Evolutionary conservation across 1,140 invertebrate species (phyloP), one percentile per base, ranked within the genome.

Genomic region (Zaprionus nigranus): DNA sequence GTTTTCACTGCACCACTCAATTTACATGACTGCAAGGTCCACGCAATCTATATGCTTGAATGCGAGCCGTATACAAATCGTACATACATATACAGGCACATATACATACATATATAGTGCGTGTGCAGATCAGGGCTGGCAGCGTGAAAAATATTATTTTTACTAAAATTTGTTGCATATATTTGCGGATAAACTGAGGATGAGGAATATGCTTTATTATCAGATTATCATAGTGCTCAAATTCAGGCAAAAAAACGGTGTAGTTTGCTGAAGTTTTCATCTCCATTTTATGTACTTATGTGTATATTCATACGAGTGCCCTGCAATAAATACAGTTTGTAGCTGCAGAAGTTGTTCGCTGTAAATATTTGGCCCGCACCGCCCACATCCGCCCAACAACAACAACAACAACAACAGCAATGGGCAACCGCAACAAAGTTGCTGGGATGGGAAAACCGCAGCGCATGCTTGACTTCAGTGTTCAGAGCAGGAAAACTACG

Each of bases 401-500:
- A 53, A 13, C 54, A 54, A 24, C 22, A n/a, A 24, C 34, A 57
- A 36, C 28, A 49, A 7, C 40, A 17, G 40, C n/a, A 43, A 46
- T 17, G 40, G 40, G 36, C 36, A 12, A 36, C 1, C 11, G 34
- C 38, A 46, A 51, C 46, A 66, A 64, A 28, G 36, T 26, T 54
- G 56, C 49, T 60, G 59, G 54, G 22, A 13, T 58, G 68, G n/a
- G 49, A 54, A 54, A 75, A 81, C 83, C 83, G 78, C 83, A 87
- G 74, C 67, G 84, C 66, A 84, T 79, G 84, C 84, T 87, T 88
- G 78, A 90, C 81, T 85, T 82, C 60, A 59, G 64, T 78, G 67
- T 75, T 63, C 51, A 58, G 38, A 58, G 38, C 64, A 49, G 67
- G 56, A 38, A 75, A 74, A 72, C 63, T 81, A 88, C 78, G 84